phyloP scores from a whole-genome alignment of 2,888 invertebrate genomes.

The Dynastes hyllus region DNA sequence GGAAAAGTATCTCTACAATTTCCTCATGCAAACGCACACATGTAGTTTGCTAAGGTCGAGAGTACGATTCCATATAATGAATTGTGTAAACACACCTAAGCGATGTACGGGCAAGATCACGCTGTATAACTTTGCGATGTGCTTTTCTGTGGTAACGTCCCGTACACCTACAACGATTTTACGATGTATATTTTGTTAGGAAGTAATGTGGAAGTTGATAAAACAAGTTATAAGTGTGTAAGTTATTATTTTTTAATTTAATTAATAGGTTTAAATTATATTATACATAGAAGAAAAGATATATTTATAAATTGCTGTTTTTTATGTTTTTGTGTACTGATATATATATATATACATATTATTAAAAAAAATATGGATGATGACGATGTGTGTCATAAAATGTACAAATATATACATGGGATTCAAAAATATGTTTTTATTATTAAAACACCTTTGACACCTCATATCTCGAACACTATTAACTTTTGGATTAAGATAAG shows the following conservation, averaged over 20 bases:
- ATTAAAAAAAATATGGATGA: not conserved
- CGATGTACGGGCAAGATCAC: slow-evolving; percentile 18
- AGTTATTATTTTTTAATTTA: slow-evolving; percentile 47
- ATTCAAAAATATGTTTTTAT: slow-evolving; percentile 50
- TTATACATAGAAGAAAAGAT: slow-evolving; percentile 18
- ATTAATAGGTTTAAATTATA: slow-evolving; percentile 47
- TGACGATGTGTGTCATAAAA: slow-evolving; percentile 52
- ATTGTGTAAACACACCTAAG: slow-evolving; percentile 27
- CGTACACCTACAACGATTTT: slow-evolving; percentile 51
- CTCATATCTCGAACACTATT: too few relatives aligned
- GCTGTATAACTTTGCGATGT: slow-evolving; percentile 5
- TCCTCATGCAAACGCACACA: not conserved
- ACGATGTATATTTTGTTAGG: slow-evolving; percentile 48
- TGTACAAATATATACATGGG: slow-evolving; percentile 53
- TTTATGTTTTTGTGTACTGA: slow-evolving; percentile 49
- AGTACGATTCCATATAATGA: slow-evolving; percentile 13
- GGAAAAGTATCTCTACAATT: slow-evolving; percentile 6
- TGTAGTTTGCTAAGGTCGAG: not conserved
- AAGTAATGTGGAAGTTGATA: slow-evolving; percentile 20
- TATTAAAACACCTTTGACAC: not conserved
- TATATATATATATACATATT: not conserved
- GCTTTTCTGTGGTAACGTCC: slow-evolving; percentile 4
- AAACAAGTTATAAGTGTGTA: slow-evolving; percentile 27
- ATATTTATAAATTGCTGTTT: slow-evolving; percentile 50
- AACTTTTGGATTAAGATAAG: too few relatives aligned